These are phyloP conservation scores for Protosalanx chinensis DNA, from an alignment of 2,797 vertebrate species.

Conservation along the genomic window DNA sequence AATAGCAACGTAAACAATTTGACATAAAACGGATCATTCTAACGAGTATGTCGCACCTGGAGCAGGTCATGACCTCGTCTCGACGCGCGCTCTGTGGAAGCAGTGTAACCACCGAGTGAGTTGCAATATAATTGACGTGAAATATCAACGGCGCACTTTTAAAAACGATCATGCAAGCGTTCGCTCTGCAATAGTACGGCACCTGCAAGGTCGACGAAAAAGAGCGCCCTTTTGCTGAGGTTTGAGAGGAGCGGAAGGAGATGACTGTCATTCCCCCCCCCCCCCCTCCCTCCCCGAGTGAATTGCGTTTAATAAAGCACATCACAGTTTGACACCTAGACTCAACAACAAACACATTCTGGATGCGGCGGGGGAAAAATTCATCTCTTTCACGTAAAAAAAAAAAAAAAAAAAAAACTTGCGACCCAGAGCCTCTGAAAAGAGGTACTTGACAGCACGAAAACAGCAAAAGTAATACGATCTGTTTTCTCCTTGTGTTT, in stretches of 20 bases:
- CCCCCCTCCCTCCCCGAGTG: neutral
- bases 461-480: slow-evolving; percentile 14
- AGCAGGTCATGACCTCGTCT: neutral
- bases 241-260: slow-evolving; percentile 10
- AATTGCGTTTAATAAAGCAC: slow-evolving; percentile 17
- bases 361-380: neutral
- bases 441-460: slow-evolving; percentile 13
- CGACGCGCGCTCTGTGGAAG: neutral
- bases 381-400: slow-evolving; percentile 11
- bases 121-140: neutral
- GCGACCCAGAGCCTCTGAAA: slow-evolving; percentile 2
- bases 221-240: neutral
- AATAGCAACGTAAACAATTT: neutral
- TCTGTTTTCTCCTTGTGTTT: slow-evolving; percentile 11
- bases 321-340: slow-evolving; percentile 19
- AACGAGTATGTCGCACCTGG: neutral
- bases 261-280: slow-evolving; percentile 1
- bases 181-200: slow-evolving; percentile 17
- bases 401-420: too few relatives aligned
- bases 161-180: slow-evolving; percentile 1
- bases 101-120: neutral
- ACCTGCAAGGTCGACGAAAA: neutral
- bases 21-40: neutral
- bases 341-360: slow-evolving; percentile 18
- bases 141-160: slow-evolving; percentile 9